Base-by-base conservation (phyloP, 2,888 invertebrate species). In the Athrips mouffetella region DNA sequence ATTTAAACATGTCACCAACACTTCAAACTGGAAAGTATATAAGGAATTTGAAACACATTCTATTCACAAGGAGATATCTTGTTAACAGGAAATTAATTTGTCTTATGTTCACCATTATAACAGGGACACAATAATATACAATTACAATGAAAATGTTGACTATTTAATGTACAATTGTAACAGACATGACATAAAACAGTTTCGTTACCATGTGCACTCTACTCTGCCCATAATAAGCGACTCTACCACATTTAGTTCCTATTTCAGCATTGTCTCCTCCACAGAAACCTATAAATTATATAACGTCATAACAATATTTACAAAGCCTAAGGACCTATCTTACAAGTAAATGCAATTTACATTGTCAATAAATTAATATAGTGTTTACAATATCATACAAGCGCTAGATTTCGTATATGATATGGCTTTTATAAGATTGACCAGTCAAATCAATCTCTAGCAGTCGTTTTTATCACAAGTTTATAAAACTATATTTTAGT, bases 241-340 rank as follows among this genome's bases (percentile, higher is more conserved):
- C 59, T 74, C 83, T 87, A 85, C 80, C 71, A 82, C 82, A 82
- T 77, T 63, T 70, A 75, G 65, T 74, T 66, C 70, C 78, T 79
- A 80, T 76, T 71, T 67, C 58, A 70, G 77, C 71, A 69, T 75
- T 74, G 67, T 70, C 76, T 65, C 73, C 73, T 73, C 75, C 82
- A 80, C 77, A 69, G n/a, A 58, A 77, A 85, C 82, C 87, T 87
- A 87, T 87, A 88, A 88, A 87, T 88, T 88, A 88, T 88, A 84
- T 87, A 88, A 88, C 87, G 78, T 86, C 82, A 73, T 87, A 88
- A 88, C 88, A 88, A 87, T 88, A 88, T 88, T 82, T 88, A 88
- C 88, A 88, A 87, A 88, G 87, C 87, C 85, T 87, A 87, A 74
- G 59, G 60, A 75, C 72, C 85, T 88, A 87, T 78, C 87, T 87